Evolutionary conservation across 2,797 vertebrate species (phyloP), one percentile per base, ranked within the genome.

Genomic region (Gadopsis marmoratus): DNA sequence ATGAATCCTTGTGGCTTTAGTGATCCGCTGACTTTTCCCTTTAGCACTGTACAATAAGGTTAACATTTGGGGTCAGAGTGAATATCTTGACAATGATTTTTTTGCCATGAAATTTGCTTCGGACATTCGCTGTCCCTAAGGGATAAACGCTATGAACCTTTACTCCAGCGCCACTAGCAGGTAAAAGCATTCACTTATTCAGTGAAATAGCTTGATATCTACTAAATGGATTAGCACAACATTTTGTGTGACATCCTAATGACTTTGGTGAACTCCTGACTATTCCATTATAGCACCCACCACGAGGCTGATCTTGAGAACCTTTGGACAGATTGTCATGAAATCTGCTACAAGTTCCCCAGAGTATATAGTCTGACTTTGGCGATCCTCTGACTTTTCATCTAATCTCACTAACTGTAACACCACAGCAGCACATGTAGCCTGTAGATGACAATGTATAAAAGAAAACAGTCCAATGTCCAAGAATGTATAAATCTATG

Each of bases 371-470:
- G 19, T 10, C 1, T 29, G 45, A 60, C 6, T 68, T 37, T 19
- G 4, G 21, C 7, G 21, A 26, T 35, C 47, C 31, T 17, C 4
- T 26, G 16, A 43, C 10, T 31, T 60, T 50, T 39, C 17, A 50
- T 29, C 33, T 21, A 21, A 17, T 31, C 1, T 26, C 26, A 26
- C 26, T 26, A 26, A 11, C 35, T 26, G 19, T 53, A 69, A 21
- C 51, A 61, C 39, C 23, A 31, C 66, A 76, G 59, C 41, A 74
- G 62, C n/a, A 23, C 70, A 71, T 48, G 21, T 51, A 65, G 65
- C 33, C 31, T 16, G 41, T 4, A 31, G 21, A 47, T 12, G 23
- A 54, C 29, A 48, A 76, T 31, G 16, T 72, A 26, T 68, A 51
- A 72, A 39, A 55, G 19, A 43, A 50, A 78, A 62, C 21, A 16